Evolutionary conservation across 2,797 vertebrate species (phyloP), one percentile per base, ranked within the genome.

Genomic region (Poeciliopsis infans): DNA sequence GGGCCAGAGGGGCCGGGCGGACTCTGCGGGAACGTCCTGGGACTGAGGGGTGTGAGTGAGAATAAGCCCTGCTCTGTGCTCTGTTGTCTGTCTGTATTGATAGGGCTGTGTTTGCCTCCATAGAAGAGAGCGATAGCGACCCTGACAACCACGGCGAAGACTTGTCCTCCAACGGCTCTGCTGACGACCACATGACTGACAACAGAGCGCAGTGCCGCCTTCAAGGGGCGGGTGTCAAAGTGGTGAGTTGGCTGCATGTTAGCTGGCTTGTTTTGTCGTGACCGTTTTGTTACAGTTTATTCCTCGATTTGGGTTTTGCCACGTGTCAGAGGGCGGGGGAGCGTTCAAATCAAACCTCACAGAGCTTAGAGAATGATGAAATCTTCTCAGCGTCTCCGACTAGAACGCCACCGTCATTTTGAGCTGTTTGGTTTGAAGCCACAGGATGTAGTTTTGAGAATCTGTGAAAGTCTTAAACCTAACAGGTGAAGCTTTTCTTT

Each of bases 41-140:
- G 81, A 80, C 83, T 90, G 86, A 92, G 81, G 91, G 88, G 79
- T 83, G 89, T 92, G 89, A 85, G 90, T 92, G 93, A 92, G 89
- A 91, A 89, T 92, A 90, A 93, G 91, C 86, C 90, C 88, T 91
- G 88, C 93, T 91, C 88, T 95, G 86, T 93, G 91, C 79, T 93
- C 87, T 94, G 91, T 93, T 89, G 93, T 94, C 83, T 89, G 93
- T 93, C 90, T 92, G 83, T 94, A 94, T 92, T 95, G 94, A 95
- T 94, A 93, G 90, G 92, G 89, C 87, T 94, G 90, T 95, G 93
- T 93, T 93, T 93, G 87, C 93, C 89, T 89, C 91, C 89, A 83
- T 94, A 96, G 96, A 96, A 87, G 96, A 96, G 85, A 96, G 96
- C 7, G 96, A 96, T 90, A 96, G 96, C 46, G 96, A 96, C 86